Evolutionary conservation across 2,797 vertebrate species (phyloP).

Genomic region (Mormyrus hasselquistii): DNA sequence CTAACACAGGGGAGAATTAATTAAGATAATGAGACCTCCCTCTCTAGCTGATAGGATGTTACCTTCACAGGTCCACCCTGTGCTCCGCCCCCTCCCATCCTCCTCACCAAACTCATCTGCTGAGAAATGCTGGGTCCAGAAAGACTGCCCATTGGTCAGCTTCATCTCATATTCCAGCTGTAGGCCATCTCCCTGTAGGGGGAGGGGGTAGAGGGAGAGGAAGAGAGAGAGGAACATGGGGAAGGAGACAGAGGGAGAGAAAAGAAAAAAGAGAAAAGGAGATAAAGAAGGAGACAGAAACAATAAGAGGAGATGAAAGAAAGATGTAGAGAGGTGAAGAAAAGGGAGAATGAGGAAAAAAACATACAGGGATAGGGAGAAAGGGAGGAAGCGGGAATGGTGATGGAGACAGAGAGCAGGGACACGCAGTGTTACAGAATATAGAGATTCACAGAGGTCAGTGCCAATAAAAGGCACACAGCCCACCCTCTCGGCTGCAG

Average conservation of each 20-base stretch:
- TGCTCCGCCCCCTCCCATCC: not conserved
- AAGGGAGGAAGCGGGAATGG: not conserved
- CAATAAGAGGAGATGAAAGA: not conserved
- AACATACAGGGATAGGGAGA: not conserved
- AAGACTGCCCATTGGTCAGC: conserved; percentile 87
- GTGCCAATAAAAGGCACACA: not conserved
- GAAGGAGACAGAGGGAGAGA: conserved; percentile 19
- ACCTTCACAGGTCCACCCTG: conserved; percentile 24
- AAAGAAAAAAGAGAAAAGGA: conserved; percentile 9
- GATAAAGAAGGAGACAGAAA: not conserved
- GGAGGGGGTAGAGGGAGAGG: not conserved
- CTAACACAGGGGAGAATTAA: conserved; percentile 45
- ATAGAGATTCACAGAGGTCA: not conserved
- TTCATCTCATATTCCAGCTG: conserved; percentile 89
- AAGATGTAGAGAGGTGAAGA: conserved; percentile 35
- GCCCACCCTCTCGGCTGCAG: not conserved
- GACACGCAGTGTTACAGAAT: not conserved
- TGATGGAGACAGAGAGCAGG: not conserved
- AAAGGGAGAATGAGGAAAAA: not conserved
- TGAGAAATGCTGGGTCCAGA: conserved; percentile 89
- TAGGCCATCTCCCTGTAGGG: conserved; percentile 74
- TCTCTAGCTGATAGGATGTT: conserved; percentile 50
- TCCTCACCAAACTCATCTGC: conserved; percentile 86
- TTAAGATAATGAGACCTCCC: conserved; percentile 8
- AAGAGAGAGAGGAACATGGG: not conserved